These are phyloP conservation scores for Gephyroberyx darwinii DNA, from an alignment of 2,797 vertebrate species.

Conservation along the genomic window DNA sequence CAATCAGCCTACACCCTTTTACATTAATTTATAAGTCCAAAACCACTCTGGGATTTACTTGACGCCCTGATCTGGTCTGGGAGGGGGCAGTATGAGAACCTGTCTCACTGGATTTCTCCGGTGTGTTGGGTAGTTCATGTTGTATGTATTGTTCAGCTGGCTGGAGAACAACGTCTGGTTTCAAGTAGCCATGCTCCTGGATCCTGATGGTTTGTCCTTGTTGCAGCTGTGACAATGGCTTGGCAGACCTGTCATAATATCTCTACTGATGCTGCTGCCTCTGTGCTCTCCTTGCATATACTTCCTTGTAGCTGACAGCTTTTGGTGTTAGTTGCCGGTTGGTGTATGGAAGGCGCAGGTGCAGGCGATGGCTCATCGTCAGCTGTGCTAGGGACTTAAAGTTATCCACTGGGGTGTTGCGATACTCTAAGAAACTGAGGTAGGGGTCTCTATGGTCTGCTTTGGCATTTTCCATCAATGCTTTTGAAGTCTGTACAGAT, in stretches of 20 bases:
- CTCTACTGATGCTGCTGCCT: background rate
- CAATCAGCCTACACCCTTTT: no score
- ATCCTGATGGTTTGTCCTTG: background rate
- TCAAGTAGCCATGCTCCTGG: slow-evolving; percentile 38
- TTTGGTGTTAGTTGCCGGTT: background rate
- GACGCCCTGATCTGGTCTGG: background rate
- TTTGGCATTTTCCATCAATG: slow-evolving; percentile 17
- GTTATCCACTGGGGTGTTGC: slow-evolving; percentile 2
- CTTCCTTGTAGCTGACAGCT: background rate
- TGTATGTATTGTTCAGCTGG: background rate
- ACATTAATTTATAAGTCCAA: slow-evolving; percentile 24
- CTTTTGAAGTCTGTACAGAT: slow-evolving; percentile 27
- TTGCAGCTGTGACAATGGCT: slow-evolving; percentile 6
- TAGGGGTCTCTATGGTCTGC: slow-evolving; percentile 12
- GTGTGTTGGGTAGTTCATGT: no score
- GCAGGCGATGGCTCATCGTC: background rate
- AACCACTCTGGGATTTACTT: slow-evolving; percentile 32
- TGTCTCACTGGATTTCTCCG: background rate
- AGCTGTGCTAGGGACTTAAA: slow-evolving; percentile 5
- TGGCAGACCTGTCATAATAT: slow-evolving; percentile 37
- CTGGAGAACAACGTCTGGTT: slow-evolving; percentile 31
- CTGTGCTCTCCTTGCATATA: background rate
- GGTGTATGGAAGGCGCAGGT: background rate
- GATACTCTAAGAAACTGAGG: slow-evolving; percentile 12
- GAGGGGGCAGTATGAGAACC: background rate